These are phyloP conservation scores for Corapipo altera DNA, from an alignment of 2,113 vertebrate genomes.

Conservation along the genomic window DNA sequence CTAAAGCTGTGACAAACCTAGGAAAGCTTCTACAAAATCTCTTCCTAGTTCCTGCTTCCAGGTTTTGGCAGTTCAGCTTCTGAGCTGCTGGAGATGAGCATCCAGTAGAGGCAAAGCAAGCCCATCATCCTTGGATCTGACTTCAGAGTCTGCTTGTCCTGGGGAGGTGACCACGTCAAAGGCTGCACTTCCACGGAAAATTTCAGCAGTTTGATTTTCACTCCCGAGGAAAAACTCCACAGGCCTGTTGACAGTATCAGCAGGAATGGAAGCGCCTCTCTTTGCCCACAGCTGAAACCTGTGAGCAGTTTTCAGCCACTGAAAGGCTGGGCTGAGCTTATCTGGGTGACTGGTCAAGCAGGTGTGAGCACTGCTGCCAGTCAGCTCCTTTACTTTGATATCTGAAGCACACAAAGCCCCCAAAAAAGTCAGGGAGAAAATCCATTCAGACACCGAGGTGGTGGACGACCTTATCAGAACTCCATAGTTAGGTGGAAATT, in stretches of 20 bases:
- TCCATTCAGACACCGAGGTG: not conserved
- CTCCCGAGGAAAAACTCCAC: not conserved
- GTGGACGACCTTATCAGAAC: conserved; percentile 21
- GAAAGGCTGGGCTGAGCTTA: not conserved
- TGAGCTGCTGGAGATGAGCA: not conserved
- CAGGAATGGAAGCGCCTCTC: not conserved
- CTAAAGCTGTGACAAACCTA: not conserved
- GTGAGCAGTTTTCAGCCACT: not conserved
- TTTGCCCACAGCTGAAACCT: not conserved
- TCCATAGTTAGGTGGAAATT: conserved; percentile 46
- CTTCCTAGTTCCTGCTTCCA: not conserved
- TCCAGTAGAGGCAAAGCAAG: not conserved
- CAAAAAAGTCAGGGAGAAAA: not conserved
- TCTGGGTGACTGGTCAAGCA: not conserved
- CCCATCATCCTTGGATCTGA: not conserved
- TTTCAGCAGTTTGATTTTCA: not conserved
- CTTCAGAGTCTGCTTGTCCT: not conserved
- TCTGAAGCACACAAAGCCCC: not conserved
- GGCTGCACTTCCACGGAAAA: not conserved
- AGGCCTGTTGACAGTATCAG: not conserved
- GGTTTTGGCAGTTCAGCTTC: not conserved
- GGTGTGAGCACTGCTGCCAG: not conserved
- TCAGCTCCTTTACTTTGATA: not conserved
- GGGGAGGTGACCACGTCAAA: not conserved
- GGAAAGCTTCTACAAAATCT: not conserved